Base-by-base conservation (phyloP, 2,888 invertebrate genomes). In the Schizotus pectinicornis region DNA sequence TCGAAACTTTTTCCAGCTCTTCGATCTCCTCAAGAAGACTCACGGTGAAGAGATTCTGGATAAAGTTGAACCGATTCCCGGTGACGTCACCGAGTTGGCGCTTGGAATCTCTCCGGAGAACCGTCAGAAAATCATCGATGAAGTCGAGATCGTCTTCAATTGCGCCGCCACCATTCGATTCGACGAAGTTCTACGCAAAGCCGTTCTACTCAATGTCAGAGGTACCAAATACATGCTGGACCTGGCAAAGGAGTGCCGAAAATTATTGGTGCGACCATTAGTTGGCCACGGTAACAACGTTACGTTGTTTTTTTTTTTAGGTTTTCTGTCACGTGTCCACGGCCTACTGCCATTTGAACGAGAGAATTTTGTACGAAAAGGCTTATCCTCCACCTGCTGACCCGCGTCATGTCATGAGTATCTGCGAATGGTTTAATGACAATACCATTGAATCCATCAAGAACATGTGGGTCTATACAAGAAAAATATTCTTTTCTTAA, bases 321-420 rank as follows among this genome's bases (percentile, higher is more conserved):
- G 52, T 69, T 0, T 87, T 94, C 68, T 84, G 94, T 1, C 94
- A 98, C 77, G 89, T 96, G 0, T 95, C 95, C 0, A 97, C 97
- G 0, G 89, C 95, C 0, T 98, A 94, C 78, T 93, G 94, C 63
- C 94, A 95, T 75, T 94, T 95, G 72, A 89, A 92, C 65, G 85
- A 91, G 67, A 80, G 83, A 0, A 79, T 86, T 0, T 75, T 96
- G 6, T 90, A 93, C 66, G 97, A 97, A 78, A 85, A 84, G 48
- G 81, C 89, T 32, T 98, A 98, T 75, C 85, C 88, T 0, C 82
- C 89, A 0, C 77, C 78, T 7, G 74, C 74, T 9, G 63, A 77
- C 61, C 72, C 73, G 0, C 62, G 71, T 11, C 64, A 69, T 34
- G 65, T 73, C 1, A 32, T 72, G 5, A 22, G 22, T 22, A 5